Conservation (phyloP, 2,797 vertebrate species). For the Atherinosoma microstoma region DNA sequence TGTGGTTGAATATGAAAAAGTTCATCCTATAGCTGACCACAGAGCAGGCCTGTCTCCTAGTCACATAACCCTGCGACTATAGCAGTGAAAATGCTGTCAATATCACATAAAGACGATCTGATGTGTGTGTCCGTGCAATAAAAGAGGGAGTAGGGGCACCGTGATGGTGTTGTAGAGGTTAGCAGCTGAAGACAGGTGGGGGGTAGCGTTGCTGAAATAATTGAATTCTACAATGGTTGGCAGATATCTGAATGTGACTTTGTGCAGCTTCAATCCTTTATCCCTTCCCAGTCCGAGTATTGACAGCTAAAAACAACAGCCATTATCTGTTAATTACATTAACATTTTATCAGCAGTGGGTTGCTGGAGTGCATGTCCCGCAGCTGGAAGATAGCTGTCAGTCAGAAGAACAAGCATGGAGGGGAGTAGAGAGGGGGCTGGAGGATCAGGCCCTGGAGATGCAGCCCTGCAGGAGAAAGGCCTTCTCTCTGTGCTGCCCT, state of each 20-base stretch:
- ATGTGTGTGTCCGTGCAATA: constrained; percentile 46
- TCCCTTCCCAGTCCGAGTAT: constrained; percentile 84
- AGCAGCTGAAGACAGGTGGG: constrained; percentile 73
- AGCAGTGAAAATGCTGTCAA: constrained; percentile 50
- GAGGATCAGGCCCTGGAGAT: constrained; percentile 62
- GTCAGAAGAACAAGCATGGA: constrained; percentile 70
- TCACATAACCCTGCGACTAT: constrained; percentile 18
- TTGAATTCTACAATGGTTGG: constrained; percentile 87
- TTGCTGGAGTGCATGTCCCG: constrained; percentile 76
- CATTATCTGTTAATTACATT: constrained; percentile 93
- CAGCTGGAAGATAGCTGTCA: constrained; percentile 86
- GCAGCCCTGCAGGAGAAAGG: constrained; percentile 62
- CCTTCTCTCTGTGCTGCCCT: constrained; percentile 61
- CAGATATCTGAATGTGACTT: constrained; percentile 91
- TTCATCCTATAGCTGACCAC: constrained; percentile 53
- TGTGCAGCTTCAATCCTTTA: constrained; percentile 85
- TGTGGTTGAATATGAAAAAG: constrained; percentile 67
- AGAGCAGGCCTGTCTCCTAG: constrained; percentile 27
- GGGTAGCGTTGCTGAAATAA: constrained; percentile 82
- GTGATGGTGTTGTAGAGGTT: constrained; percentile 56
- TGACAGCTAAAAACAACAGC: constrained; percentile 90
- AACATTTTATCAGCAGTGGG: constrained; percentile 88
- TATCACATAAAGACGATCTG: constrained; percentile 54
- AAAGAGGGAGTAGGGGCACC: constrained; percentile 42
- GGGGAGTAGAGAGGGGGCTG: constrained; percentile 46